Evolutionary conservation across 2,888 invertebrate genomes (phyloP).

Genomic region (Macrophya alboannulata): DNA sequence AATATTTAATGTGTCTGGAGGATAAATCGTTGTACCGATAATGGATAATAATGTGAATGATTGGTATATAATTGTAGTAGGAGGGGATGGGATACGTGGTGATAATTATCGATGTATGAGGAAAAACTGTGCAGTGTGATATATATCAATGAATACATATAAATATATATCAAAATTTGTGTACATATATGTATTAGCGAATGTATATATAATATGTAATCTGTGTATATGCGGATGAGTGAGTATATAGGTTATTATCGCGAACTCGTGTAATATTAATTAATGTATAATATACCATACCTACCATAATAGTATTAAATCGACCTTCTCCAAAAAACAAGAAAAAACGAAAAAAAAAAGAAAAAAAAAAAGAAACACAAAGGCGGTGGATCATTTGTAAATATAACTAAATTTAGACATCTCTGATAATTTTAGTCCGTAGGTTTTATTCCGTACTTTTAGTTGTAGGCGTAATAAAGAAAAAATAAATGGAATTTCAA

Average conservation of each 20-base stretch:
- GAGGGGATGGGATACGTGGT: too few species aligned
- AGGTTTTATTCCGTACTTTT: constrained; percentile 69
- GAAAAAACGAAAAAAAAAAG: neutral
- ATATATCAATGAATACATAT: constrained; percentile 32
- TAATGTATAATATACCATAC: constrained; percentile 43
- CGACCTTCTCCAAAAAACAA: constrained; percentile 25
- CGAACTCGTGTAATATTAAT: constrained; percentile 50
- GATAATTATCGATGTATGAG: neutral
- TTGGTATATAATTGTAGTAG: too few species aligned
- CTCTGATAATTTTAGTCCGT: constrained; percentile 64
- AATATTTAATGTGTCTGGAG: neutral
- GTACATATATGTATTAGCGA: constrained; percentile 60
- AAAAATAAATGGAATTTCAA: constrained; percentile 78
- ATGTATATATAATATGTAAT: constrained; percentile 34
- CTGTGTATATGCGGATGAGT: constrained; percentile 55
- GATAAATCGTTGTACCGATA: too few species aligned
- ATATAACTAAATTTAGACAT: constrained; percentile 69
- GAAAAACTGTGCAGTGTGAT: constrained; percentile 1
- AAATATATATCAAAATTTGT: neutral
- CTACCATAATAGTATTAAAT: constrained; percentile 53
- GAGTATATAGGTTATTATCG: neutral
- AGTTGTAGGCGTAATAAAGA: constrained; percentile 72
- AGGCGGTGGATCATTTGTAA: constrained; percentile 65
- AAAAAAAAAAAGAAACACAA: constrained; percentile 58
- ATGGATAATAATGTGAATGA: too few species aligned